A percentile compares a stretch with the other conserved stretches of the same genome.
These are phyloP conservation scores for Macroramphosus scolopax DNA, from an alignment of 2,797 vertebrate genomes.

Conservation along the genomic window DNA sequence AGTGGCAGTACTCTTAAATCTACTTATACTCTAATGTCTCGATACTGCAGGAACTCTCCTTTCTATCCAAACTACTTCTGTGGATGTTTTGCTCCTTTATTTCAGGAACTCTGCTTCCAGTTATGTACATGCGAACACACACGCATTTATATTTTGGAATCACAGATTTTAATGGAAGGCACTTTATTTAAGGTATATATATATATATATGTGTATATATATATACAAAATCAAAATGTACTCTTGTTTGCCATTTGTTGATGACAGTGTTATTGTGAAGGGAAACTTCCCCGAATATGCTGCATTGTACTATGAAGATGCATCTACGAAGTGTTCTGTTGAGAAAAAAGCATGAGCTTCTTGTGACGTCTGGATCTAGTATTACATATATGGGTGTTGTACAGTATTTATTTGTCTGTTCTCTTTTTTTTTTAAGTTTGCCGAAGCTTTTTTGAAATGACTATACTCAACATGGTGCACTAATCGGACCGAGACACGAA, in stretches of 20 bases:
- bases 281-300: slow-evolving; percentile 65
- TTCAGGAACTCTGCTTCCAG: slow-evolving; percentile 73
- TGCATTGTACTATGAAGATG: slow-evolving; percentile 60
- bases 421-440: slow-evolving; percentile 66
- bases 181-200: slow-evolving; percentile 76
- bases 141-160: slow-evolving; percentile 61
- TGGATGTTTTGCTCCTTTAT: slow-evolving; percentile 38
- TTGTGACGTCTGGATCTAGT: slow-evolving; percentile 73
- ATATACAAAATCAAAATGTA: slow-evolving; percentile 47
- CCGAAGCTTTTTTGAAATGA: slow-evolving; percentile 76
- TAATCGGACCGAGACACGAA: slow-evolving; percentile 64
- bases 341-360: slow-evolving; percentile 67
- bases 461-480: slow-evolving; percentile 72
- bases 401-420: slow-evolving; percentile 85
- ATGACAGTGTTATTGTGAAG: slow-evolving; percentile 61
- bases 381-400: slow-evolving; percentile 78
- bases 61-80: slow-evolving; percentile 50
- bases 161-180: slow-evolving; percentile 70
- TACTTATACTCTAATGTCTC: too few relatives aligned
- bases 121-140: slow-evolving; percentile 43
- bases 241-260: slow-evolving; percentile 53
- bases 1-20: too few relatives aligned
- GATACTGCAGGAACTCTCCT: slow-evolving; percentile 17
- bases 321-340: slow-evolving; percentile 59
- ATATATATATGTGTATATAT: slow-evolving; percentile 18